These are phyloP conservation scores for Acleris laterana DNA, from an alignment of 2,888 invertebrate species.

Conservation along the genomic window DNA sequence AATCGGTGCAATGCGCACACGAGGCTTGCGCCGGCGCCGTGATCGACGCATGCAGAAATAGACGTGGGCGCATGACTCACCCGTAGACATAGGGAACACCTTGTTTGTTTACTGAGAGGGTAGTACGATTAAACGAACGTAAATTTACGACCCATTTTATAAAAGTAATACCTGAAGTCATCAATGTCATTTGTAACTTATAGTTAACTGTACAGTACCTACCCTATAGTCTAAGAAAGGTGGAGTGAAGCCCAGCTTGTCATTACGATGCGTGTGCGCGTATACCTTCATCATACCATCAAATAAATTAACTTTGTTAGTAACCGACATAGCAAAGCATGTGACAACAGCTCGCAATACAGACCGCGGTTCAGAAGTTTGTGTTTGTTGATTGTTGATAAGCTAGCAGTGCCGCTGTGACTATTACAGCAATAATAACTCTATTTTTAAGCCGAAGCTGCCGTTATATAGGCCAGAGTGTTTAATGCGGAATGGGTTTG, in stretches of 20 bases:
- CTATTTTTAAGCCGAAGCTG: background rate
- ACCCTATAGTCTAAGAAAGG: no score
- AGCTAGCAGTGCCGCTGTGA: background rate
- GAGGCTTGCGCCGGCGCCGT: conserved; percentile 4
- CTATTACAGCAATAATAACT: conserved; percentile 4
- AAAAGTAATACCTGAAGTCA: no score
- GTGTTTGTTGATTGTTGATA: background rate
- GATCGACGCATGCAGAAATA: conserved; percentile 18
- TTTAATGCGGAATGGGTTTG: background rate
- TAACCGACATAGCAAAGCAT: no score
- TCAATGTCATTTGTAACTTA: no score
- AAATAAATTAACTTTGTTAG: background rate
- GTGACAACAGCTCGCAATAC: background rate
- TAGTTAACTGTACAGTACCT: background rate
- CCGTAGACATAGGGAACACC: conserved; percentile 1
- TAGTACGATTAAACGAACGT: no score
- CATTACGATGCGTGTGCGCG: no score
- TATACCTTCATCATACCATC: no score
- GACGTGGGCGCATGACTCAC: conserved; percentile 11
- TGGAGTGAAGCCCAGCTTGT: no score
- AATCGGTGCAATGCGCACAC: background rate
- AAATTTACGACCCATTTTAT: no score
- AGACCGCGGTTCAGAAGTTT: background rate
- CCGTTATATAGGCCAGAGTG: conserved; percentile 13
- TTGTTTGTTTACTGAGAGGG: conserved; percentile 5